Base-by-base conservation (phyloP, 2,888 invertebrate genomes). In the Eugnorisma glareosa region DNA sequence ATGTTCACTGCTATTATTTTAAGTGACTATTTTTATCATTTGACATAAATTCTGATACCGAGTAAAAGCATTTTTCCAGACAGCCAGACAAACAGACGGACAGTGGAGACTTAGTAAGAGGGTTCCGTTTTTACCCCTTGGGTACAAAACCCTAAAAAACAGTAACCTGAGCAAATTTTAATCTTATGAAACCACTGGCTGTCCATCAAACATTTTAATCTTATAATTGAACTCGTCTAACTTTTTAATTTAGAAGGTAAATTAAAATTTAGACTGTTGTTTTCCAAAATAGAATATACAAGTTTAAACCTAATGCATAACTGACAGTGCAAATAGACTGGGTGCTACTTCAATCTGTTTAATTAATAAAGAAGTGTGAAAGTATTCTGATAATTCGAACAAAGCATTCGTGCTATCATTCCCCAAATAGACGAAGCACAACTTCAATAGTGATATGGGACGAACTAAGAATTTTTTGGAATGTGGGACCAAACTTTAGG, bases 321-420 rank as follows among this genome's bases (percentile, higher is more conserved):
- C 40, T 77, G 68, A 69, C 75, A 80, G 57, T 59, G 6, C 67
- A 18, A 71, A 75, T 71, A 73, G 71, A 67, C 73, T 75, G 59
- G 40, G 61, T 63, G 51, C 82, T 74, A 70, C 57, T 79, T 78
- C 69, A 77, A 66, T 69, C 71, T 71, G 73, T 79, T 78, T 80
- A 81, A 79, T 72, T 59, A 73, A 61, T 31, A 21, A 54, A 68
- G 64, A 68, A 61, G 54, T 66, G 51, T 45, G 51, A 75, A 85
- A 57, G n/a, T 71, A 73, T 77, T 72, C 63, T 68, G 37, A 69
- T 77, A 66, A 73, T 66, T 80, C 57, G 18, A 66, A 66, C 18
- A 31, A 59, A 78, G 35, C n/a, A 67, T 72, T 81, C 31, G 43
- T 72, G 51, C 37, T 66, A 40, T 31, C 40, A 59, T 63, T 40